Evolutionary conservation across 1,140 invertebrate species (phyloP), one percentile per base, ranked within the genome.

Genomic region (Drosophila sturtevanti): DNA sequence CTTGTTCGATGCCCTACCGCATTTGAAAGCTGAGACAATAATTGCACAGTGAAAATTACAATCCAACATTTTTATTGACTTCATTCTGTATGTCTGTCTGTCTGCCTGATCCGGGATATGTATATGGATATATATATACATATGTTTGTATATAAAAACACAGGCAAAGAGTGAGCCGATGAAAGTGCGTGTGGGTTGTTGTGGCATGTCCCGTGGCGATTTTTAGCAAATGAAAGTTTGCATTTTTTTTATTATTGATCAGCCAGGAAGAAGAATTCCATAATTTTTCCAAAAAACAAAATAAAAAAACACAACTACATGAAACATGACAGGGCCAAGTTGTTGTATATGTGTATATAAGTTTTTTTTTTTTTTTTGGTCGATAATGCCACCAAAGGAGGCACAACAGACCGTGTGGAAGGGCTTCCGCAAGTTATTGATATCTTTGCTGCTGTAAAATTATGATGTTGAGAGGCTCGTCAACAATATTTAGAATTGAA

Each of bases 1-100:
- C n/a, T n/a, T n/a, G n/a, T n/a, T n/a, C n/a, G n/a, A n/a, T n/a
- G 69, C 63, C 70, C 81, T 80, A 80, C 81, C 81, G 77, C 81
- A 85, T 86, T 87, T 87, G 79, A 89, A 79, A 82, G 85, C 79
- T 84, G 79, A 84, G 80, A 72, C 84, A 84, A 87, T 87, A 87
- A 87, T 87, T 87, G 85, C 77, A 79, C 54, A 74, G 77, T 69
- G 72, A 84, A 89, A 87, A 89, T 89, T 84, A 84, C 84, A 87
- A 87, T 87, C 84, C 64, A 87, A 65, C 61, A 67, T 87, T 87
- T 87, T 87, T 87, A 87, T 87, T 87, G 76, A 79, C 72, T 76
- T 52, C 18, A 31, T 76, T 52, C 27, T 52, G 37, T 24, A 4
- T 18, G 31, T 35, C 56, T 64, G 37, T 38, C 37, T 22, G 24